These are phyloP conservation scores for Epiblema foenella DNA, from an alignment of 2,888 invertebrate species.

Conservation along the genomic window DNA sequence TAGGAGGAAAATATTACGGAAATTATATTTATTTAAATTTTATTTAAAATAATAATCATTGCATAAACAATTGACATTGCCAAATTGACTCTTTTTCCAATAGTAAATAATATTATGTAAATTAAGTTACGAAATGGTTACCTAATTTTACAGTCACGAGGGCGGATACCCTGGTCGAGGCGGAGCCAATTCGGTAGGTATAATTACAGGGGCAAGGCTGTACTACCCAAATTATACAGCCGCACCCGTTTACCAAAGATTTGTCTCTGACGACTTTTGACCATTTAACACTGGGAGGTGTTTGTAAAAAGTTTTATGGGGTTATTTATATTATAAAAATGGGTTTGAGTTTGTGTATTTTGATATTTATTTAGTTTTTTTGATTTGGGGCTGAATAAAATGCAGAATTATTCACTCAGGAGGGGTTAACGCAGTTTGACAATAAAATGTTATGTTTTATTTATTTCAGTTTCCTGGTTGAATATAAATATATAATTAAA, in stretches of 20 bases:
- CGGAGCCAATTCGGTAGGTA: conserved; percentile 41
- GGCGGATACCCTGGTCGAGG: conserved; percentile 30
- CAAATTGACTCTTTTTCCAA: background rate
- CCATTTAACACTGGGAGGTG: background rate
- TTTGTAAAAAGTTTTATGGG: background rate
- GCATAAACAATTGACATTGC: no score
- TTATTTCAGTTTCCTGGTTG: background rate
- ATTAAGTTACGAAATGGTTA: background rate
- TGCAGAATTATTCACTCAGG: no score
- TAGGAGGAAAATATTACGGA: no score
- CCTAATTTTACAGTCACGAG: conserved; percentile 10
- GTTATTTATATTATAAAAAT: background rate
- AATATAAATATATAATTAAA: background rate
- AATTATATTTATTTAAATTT: no score
- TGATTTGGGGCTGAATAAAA: no score
- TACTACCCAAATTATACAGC: conserved; percentile 19
- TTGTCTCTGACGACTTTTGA: background rate
- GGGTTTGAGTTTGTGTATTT: no score
- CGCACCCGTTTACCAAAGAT: background rate
- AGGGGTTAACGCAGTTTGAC: background rate
- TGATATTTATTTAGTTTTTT: no score
- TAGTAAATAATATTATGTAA: background rate
- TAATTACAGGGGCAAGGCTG: conserved; percentile 28
- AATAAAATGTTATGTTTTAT: background rate
- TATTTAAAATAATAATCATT: no score